Conservation (phyloP, 2,113 vertebrate species). For the Mellivora capensis region DNA sequence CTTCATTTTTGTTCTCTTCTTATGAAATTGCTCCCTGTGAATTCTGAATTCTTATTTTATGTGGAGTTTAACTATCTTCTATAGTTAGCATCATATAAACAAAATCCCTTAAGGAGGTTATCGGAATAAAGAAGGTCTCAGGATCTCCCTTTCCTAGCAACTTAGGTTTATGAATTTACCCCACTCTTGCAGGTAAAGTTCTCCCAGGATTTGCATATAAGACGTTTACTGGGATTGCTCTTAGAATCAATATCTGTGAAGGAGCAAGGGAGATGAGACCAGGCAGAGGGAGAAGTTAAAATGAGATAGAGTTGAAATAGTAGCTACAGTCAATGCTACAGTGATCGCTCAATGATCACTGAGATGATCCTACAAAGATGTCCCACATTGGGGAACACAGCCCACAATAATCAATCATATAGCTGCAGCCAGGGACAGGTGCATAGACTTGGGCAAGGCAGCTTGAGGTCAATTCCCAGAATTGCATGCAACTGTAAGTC, state of each 20-base stretch:
- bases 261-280: not conserved
- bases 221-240: not conserved
- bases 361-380: not conserved
- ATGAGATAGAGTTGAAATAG: not conserved
- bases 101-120: not conserved
- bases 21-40: not conserved
- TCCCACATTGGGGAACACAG: not conserved
- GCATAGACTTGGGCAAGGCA: not conserved
- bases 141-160: not conserved
- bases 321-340: not conserved
- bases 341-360: not conserved
- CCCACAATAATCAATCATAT: not conserved
- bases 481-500: not conserved
- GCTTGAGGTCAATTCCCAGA: not conserved
- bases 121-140: not conserved
- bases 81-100: not conserved
- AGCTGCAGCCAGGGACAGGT: not conserved
- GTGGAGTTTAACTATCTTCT: not conserved
- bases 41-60: conserved; percentile 3
- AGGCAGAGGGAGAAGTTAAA: not conserved
- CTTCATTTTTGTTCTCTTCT: not conserved
- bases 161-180: not conserved
- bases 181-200: not conserved
- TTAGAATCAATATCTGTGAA: not conserved
- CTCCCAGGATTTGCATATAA: not conserved